phyloP scores from a whole-genome alignment of 2,888 invertebrate genomes.

The Agelastica alni region DNA sequence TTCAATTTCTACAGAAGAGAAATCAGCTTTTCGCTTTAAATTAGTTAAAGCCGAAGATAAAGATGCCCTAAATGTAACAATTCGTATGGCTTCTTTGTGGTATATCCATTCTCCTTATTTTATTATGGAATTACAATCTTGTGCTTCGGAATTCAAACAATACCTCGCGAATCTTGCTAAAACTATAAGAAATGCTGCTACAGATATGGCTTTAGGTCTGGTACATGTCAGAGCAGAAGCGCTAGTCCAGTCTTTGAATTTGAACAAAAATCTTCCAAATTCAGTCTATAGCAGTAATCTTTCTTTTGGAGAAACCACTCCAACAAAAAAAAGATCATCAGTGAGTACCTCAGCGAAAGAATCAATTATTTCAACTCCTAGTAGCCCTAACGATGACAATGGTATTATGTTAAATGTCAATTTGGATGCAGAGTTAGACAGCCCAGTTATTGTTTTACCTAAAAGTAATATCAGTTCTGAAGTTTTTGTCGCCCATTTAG shows the following conservation, averaged over 20 bases:
- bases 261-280: constrained; percentile 60
- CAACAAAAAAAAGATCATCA: constrained; percentile 57
- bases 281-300: constrained; percentile 53
- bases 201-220: constrained; percentile 90
- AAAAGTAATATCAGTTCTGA: constrained; percentile 75
- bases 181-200: constrained; percentile 87
- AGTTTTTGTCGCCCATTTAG: constrained; percentile 90
- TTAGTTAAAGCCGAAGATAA: constrained; percentile 51
- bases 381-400: constrained; percentile 52
- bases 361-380: constrained; percentile 55
- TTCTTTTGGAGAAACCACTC: constrained; percentile 54
- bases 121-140: constrained; percentile 82
- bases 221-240: constrained; percentile 72
- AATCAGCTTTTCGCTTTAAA: constrained; percentile 62
- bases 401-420: constrained; percentile 56
- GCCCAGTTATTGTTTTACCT: constrained; percentile 89
- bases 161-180: constrained; percentile 83
- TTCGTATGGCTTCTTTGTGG: constrained; percentile 87
- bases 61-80: constrained; percentile 50
- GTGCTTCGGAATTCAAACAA: constrained; percentile 88
- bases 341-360: constrained; percentile 52
- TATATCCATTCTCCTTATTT: constrained; percentile 91
- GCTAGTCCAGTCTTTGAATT: constrained; percentile 62
- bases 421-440: constrained; percentile 81
- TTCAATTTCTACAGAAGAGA: constrained; percentile 50